Evolutionary conservation across 1,140 invertebrate genomes (phyloP).

Genomic region (Bursaphelenchus mucronatus): DNA sequence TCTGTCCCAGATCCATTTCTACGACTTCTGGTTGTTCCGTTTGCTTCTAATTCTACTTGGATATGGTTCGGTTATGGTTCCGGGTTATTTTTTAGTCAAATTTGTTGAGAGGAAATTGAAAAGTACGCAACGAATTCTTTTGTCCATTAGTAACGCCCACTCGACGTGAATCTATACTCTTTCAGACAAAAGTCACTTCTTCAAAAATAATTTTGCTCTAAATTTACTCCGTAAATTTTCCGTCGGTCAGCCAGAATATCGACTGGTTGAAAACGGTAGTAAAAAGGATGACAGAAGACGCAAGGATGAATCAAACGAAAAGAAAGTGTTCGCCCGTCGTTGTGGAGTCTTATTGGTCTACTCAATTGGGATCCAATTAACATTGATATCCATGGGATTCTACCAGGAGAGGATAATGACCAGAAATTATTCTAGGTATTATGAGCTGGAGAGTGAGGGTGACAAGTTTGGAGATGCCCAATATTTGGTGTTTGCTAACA

Average conservation of each 20-base stretch:
- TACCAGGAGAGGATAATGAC: constrained; percentile 58
- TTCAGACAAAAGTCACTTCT: constrained; percentile 28
- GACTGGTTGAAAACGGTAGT: constrained; percentile 6
- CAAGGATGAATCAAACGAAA: not conserved
- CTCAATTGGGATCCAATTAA: constrained; percentile 50
- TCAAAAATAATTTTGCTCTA: constrained; percentile 19
- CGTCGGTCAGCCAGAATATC: constrained; percentile 48
- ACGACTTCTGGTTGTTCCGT: constrained; percentile 47
- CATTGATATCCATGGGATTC: constrained; percentile 54
- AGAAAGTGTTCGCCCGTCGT: constrained; percentile 33
- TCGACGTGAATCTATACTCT: not conserved
- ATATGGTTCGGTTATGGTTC: constrained; percentile 44
- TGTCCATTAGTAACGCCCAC: not conserved
- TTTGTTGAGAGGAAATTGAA: constrained; percentile 31
- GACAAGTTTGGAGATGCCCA: constrained; percentile 56
- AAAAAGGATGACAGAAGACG: constrained; percentile 18
- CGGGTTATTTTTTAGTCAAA: constrained; percentile 34
- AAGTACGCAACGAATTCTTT: constrained; percentile 25
- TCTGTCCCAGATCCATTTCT: constrained; percentile 15
- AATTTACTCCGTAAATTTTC: constrained; percentile 39
- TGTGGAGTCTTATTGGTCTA: constrained; percentile 41
- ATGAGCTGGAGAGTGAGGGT: constrained; percentile 12
- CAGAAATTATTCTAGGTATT: constrained; percentile 33
- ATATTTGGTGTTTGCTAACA: constrained; percentile 55
- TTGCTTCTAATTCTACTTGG: constrained; percentile 45